Evolutionary conservation across 2,797 vertebrate genomes (phyloP).

Genomic region (Clarias fuscus): DNA sequence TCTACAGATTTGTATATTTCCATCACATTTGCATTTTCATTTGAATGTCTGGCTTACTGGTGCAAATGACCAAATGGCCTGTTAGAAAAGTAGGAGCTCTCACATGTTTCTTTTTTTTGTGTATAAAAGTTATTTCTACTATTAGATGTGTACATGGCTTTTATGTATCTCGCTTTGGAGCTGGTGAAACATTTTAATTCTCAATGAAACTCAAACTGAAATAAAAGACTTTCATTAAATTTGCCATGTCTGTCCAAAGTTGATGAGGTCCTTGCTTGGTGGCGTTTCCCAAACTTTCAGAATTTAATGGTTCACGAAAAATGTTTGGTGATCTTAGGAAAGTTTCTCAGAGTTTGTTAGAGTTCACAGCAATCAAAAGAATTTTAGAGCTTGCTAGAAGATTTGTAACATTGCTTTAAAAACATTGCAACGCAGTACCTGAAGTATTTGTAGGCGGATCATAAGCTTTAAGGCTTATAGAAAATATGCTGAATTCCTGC

Average conservation of each 20-base stretch:
- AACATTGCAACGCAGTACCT: no score
- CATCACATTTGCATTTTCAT: slow-evolving; percentile 52
- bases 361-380: no score
- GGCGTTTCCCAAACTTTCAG: no score
- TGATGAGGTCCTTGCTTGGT: background rate
- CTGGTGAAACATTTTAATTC: background rate
- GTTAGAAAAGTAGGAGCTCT: background rate
- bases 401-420: no score
- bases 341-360: no score
- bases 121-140: background rate
- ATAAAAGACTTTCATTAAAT: background rate
- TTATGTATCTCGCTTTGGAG: background rate
- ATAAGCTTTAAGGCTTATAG: no score
- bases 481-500: no score
- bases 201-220: background rate
- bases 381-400: no score
- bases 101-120: slow-evolving; percentile 3
- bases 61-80: slow-evolving; percentile 43
- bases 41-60: slow-evolving; percentile 49
- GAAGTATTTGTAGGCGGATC: no score
- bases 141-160: background rate
- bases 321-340: no score
- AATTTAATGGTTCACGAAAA: no score
- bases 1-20: slow-evolving; percentile 38
- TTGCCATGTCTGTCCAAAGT: background rate